Percentiles rank a stretch among this genome's conserved stretches.
Conservation (phyloP, 2,113 vertebrate species). For the Plectropomus leopardus region DNA sequence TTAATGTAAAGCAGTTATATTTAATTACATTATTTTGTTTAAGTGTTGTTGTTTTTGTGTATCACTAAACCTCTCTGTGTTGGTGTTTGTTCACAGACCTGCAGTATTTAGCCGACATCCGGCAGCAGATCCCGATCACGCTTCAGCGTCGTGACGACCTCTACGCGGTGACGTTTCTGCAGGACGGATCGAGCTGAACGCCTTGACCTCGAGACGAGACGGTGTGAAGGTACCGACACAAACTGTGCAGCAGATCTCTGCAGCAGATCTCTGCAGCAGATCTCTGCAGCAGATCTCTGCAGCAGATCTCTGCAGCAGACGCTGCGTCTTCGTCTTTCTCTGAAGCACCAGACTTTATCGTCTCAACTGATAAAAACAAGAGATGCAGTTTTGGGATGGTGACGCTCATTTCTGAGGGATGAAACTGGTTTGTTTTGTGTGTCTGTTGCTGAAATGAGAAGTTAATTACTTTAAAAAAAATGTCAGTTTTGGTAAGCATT, state of each 20-base stretch:
- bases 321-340: not conserved
- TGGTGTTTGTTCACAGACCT: constrained; percentile 86
- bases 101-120: constrained; percentile 91
- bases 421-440: not conserved
- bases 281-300: too few species aligned
- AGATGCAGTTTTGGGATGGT: not conserved
- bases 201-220: not conserved
- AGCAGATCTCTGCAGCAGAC: not conserved
- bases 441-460: not conserved
- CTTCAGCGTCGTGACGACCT: constrained; percentile 91
- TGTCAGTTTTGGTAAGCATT: not conserved
- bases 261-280: too few species aligned
- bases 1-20: too few species aligned
- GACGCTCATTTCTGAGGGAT: not conserved
- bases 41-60: too few species aligned
- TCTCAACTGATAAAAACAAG: not conserved
- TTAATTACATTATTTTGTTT: too few species aligned
- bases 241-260: not conserved
- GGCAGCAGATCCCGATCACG: constrained; percentile 94
- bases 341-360: not conserved
- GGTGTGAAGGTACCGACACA: not conserved
- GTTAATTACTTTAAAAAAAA: too few species aligned
- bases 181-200: constrained; percentile 56
- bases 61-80: not conserved
- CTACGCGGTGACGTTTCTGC: constrained; percentile 82